Base-by-base conservation (phyloP, 92 coral and sea anemone species). In the Palythoa grandis region DNA sequence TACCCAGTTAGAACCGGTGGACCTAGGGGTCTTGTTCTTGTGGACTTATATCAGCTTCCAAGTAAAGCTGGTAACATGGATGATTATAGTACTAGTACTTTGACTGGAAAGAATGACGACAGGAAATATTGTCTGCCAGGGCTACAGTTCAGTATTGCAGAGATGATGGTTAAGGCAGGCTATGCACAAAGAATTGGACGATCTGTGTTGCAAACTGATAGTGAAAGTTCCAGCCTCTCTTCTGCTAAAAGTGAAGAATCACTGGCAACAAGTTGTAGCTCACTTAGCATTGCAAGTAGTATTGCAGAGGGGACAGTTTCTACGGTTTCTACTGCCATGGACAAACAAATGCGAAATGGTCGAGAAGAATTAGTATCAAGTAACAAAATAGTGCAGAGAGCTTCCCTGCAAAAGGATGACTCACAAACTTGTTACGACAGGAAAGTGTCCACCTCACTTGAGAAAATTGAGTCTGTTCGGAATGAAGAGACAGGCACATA, bases 131-230 rank as follows among this genome's bases (percentile, higher is more conserved):
- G 77, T 47, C 74, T 94, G 0, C 98, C 95, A 8, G 91, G 90
- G 7, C 82, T 88, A 76, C 91, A 88, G 82, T 90, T 71, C 80
- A 94, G 94, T 70, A 92, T 94, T 23, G 86, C 95, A 10, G 87
- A 94, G 71, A 88, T 85, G 84, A 92, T 94, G 95, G 72, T 94
- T 14, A 69, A 66, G 2, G 91, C 89, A 9, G 94, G 98, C 0
- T 70, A 83, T 67, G 95, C 95, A 22, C 90, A 92, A 72, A 82
- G 91, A 66, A 88, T 94, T 23, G 63, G 78, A 3, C 83, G 83
- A 10, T 53, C 82, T 29, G 29, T 77, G 2, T 17, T 66, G 25
- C 87, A 71, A 15, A 56, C 60, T 3, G 83, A 40, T 53, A 90
- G 87, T 60, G 25, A 58, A 19, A 67, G 84, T 56, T 71, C 87